Percentiles rank a stretch among this genome's conserved stretches.
These are phyloP conservation scores for Chanos chanos DNA, from an alignment of 2,797 vertebrate genomes.

Conservation along the genomic window DNA sequence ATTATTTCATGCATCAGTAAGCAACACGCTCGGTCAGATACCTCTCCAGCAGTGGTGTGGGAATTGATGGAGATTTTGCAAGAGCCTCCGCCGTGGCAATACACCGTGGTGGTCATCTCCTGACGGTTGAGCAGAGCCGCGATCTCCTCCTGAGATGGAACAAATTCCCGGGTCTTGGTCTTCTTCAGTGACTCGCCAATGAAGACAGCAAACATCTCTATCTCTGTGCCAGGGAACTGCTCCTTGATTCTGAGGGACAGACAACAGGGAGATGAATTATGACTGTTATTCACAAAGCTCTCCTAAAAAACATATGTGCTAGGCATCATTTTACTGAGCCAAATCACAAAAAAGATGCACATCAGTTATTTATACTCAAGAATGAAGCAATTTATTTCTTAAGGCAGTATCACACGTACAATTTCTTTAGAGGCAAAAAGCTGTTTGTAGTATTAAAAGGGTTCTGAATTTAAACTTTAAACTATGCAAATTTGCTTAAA, in stretches of 20 bases:
- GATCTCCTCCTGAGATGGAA: conserved; percentile 90
- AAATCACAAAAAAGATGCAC: no score
- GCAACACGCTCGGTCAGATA: conserved; percentile 36
- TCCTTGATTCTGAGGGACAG: conserved; percentile 76
- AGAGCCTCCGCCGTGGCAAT: conserved; percentile 90
- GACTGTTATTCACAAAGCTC: no score
- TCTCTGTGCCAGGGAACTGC: conserved; percentile 79
- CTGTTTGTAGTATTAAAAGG: no score
- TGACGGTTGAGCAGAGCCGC: conserved; percentile 81
- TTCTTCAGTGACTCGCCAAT: conserved; percentile 85
- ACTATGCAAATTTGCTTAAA: no score
- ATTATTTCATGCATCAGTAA: neutral
- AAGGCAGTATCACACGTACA: no score
- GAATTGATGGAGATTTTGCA: conserved; percentile 95
- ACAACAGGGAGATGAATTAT: no score
- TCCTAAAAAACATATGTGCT: no score
- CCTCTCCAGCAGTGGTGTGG: conserved; percentile 91
- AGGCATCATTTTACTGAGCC: no score
- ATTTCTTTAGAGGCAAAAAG: no score
- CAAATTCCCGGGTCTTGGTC: conserved; percentile 84
- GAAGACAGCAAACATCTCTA: conserved; percentile 83
- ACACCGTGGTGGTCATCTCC: conserved; percentile 91
- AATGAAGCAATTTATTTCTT: no score
- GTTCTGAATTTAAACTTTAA: no score
- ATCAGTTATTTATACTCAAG: no score